Conservation (phyloP, 2,113 vertebrate species). For the Eptesicus fuscus region DNA sequence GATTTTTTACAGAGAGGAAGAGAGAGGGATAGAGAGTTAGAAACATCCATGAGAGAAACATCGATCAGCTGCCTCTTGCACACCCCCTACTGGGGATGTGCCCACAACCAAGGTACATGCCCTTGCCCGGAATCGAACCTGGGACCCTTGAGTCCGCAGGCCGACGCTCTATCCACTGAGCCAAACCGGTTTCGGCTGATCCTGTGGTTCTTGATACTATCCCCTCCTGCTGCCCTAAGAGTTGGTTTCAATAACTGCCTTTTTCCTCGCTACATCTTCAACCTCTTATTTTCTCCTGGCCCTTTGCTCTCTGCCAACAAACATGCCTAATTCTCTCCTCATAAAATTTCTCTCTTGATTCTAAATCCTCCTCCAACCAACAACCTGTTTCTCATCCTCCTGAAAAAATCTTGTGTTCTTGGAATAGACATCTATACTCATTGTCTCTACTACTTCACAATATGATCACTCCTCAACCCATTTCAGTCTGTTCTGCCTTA, state of each 20-base stretch:
- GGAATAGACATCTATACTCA: background rate
- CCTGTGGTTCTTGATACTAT: background rate
- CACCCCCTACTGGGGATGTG: too few species aligned
- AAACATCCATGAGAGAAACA: too few species aligned
- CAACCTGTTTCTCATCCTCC: background rate
- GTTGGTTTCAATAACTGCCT: background rate
- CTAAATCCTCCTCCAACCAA: background rate
- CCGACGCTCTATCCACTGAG: too few species aligned
- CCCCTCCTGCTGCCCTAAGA: background rate
- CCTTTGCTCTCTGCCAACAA: background rate
- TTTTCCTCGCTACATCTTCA: background rate
- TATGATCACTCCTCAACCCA: background rate
- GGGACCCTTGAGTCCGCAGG: too few species aligned
- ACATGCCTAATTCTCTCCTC: background rate
- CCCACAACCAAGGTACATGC: too few species aligned
- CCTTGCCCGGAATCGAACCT: too few species aligned
- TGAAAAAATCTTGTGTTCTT: background rate
- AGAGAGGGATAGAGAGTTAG: too few species aligned
- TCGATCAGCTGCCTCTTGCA: too few species aligned
- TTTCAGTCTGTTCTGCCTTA: background rate
- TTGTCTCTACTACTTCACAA: background rate
- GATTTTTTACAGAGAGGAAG: too few species aligned
- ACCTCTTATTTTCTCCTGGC: background rate
- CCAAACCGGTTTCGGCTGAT: too few species aligned
- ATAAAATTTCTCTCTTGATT: background rate